Conservation (phyloP, 2,113 vertebrate species). For the Catharus bicknelli region DNA sequence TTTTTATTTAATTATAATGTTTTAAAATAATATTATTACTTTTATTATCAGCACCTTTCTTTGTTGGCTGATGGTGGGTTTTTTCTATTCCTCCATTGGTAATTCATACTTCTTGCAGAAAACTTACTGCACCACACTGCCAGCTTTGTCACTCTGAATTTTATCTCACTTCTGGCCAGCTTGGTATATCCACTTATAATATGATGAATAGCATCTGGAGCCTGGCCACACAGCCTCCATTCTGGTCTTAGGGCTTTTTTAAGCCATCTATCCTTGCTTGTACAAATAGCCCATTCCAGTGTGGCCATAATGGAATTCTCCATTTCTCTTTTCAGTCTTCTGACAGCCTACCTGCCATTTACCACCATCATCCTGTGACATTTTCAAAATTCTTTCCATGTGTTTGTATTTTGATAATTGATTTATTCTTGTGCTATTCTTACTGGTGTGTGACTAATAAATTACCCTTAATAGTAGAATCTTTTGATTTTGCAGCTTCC, state of each 20-base stretch:
- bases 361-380: background rate
- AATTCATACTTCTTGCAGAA: background rate
- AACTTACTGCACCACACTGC: background rate
- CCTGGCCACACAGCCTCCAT: constrained; percentile 2
- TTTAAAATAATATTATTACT: background rate
- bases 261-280: constrained; percentile 11
- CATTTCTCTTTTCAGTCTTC: background rate
- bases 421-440: background rate
- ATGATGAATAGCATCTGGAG: constrained; percentile 27
- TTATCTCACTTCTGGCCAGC: background rate
- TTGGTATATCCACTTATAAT: constrained; percentile 12
- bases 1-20: background rate
- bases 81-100: background rate
- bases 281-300: background rate
- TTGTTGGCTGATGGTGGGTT: background rate
- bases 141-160: background rate
- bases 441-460: background rate
- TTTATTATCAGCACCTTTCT: background rate
- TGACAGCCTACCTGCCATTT: background rate
- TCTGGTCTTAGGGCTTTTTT: background rate
- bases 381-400: background rate
- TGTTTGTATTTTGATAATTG: background rate
- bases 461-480: background rate
- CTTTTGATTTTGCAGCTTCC: background rate
- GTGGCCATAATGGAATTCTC: background rate